Conservation (phyloP, 2,888 invertebrate species). For the Hyalella azteca region DNA sequence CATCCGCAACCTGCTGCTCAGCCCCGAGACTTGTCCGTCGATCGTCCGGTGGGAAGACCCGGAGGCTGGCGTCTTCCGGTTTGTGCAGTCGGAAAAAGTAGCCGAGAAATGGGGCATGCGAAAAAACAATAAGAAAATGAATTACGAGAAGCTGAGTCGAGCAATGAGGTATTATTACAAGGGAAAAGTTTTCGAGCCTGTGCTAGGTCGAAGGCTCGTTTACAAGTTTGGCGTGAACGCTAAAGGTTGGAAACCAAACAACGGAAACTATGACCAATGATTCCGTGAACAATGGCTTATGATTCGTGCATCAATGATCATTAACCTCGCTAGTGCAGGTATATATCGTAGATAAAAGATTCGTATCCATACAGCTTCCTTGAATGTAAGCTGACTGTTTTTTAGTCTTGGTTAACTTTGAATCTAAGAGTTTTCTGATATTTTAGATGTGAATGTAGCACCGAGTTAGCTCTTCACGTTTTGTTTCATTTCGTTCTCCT, state of each 20-base stretch:
- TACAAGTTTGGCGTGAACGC: slow-evolving; percentile 84
- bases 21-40: slow-evolving; percentile 77
- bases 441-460: too few relatives aligned
- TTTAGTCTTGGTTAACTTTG: too few relatives aligned
- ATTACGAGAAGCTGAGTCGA: slow-evolving; percentile 88
- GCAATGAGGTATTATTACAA: slow-evolving; percentile 90
- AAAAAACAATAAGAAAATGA: slow-evolving; percentile 88
- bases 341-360: too few relatives aligned
- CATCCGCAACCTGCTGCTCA: slow-evolving; percentile 78
- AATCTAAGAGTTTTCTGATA: too few relatives aligned
- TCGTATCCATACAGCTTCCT: too few relatives aligned
- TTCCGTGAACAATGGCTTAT: too few relatives aligned
- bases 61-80: slow-evolving; percentile 82
- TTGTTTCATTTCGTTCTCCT: too few relatives aligned
- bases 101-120: slow-evolving; percentile 85
- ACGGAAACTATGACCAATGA: slow-evolving; percentile 41
- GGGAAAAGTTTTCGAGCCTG: slow-evolving; percentile 76
- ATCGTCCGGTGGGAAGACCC: slow-evolving; percentile 89
- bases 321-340: too few relatives aligned
- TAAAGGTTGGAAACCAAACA: slow-evolving; percentile 49
- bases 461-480: too few relatives aligned
- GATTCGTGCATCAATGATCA: too few relatives aligned
- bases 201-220: slow-evolving; percentile 76
- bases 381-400: too few relatives aligned
- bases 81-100: slow-evolving; percentile 84